These are phyloP conservation scores for Notospermus geniculatus DNA, from an alignment of 1,140 invertebrate species.

Conservation along the genomic window DNA sequence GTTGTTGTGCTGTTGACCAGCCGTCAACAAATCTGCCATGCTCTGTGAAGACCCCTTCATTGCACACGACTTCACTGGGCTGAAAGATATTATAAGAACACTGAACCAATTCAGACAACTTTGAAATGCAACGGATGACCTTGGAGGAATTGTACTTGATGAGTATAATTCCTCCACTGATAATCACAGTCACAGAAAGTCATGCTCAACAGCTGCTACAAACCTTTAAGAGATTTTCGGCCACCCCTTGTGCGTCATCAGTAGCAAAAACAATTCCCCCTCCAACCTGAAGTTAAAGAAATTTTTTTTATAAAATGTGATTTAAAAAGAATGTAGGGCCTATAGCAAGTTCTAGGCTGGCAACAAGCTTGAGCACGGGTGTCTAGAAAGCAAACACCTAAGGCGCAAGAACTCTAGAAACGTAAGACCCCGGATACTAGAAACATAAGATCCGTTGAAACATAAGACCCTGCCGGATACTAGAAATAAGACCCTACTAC, in stretches of 20 bases:
- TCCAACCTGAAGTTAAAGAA: conserved; percentile 55
- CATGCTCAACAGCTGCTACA: too few relatives aligned
- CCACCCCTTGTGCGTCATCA: conserved; percentile 68
- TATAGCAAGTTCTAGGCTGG: too few relatives aligned
- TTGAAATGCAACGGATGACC: background rate
- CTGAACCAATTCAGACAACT: background rate
- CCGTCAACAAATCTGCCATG: conserved; percentile 73
- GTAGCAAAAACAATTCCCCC: conserved; percentile 65
- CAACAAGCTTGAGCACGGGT: too few relatives aligned
- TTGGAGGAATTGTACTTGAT: background rate
- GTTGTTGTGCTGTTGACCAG: conserved; percentile 68
- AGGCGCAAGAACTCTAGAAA: too few relatives aligned
- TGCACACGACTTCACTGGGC: conserved; percentile 61
- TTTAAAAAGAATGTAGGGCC: too few relatives aligned
- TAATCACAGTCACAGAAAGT: background rate
- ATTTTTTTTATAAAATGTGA: too few relatives aligned
- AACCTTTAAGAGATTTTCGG: conserved; percentile 66
- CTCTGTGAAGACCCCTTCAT: conserved; percentile 63
- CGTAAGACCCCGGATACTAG: too few relatives aligned
- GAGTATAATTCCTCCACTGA: background rate
- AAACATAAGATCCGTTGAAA: too few relatives aligned
- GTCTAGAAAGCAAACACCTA: too few relatives aligned
- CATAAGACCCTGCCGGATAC: too few relatives aligned
- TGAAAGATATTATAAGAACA: background rate
- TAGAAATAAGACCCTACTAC: too few relatives aligned